Conservation (phyloP, 2,888 invertebrate genomes). For the Drosophila longiperda region DNA sequence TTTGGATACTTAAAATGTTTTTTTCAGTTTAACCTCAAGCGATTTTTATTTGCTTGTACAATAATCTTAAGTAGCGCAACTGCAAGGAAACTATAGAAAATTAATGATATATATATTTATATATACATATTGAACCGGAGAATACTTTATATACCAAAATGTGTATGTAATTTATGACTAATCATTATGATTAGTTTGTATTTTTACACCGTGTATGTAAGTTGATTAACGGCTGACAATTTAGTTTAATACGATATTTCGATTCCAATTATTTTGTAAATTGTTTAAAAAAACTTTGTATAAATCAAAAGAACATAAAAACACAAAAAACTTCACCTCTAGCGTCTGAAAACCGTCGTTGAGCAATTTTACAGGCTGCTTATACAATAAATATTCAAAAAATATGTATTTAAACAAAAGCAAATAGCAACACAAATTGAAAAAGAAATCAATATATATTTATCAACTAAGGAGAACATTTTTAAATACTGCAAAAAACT, state of each 20-base stretch:
- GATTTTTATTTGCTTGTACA: conserved; percentile 71
- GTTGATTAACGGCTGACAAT: conserved; percentile 36
- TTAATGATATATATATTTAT: conserved; percentile 43
- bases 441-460: conserved; percentile 47
- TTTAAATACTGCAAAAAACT: conserved; percentile 40
- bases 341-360: conserved; percentile 74
- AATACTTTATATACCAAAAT: conserved; percentile 22
- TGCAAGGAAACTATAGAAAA: conserved; percentile 55
- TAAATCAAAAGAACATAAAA: conserved; percentile 58
- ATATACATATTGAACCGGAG: conserved; percentile 33
- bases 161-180: conserved; percentile 41
- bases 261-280: conserved; percentile 55
- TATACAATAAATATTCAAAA: conserved; percentile 67
- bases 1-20: conserved; percentile 44
- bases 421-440: conserved; percentile 40
- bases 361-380: conserved; percentile 76
- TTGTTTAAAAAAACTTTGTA: conserved; percentile 57
- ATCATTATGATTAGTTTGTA: conserved; percentile 61
- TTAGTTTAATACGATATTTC: conserved; percentile 35
- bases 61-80: conserved; percentile 76
- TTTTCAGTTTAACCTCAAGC: conserved; percentile 28
- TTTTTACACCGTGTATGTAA: conserved; percentile 66
- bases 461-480: conserved; percentile 56
- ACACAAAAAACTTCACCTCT: conserved; percentile 60
- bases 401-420: conserved; percentile 44